Conservation (phyloP, 2,888 invertebrate species). For the Pachycephus smyrnensis region DNA sequence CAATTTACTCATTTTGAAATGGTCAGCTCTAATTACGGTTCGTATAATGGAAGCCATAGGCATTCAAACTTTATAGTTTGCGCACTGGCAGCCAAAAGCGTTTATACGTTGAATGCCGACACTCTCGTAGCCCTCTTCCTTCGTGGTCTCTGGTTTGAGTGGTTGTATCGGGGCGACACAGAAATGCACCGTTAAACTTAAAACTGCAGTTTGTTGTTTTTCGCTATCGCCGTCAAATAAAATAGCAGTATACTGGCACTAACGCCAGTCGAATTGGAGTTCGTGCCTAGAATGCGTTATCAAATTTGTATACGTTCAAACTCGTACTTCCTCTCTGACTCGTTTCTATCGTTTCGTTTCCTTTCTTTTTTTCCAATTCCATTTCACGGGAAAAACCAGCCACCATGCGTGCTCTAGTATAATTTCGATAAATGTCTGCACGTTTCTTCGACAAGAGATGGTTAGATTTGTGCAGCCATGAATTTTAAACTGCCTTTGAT, state of each 20-base stretch:
- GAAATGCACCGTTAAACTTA: conserved; percentile 19
- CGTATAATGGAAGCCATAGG: neutral
- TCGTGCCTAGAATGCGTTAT: neutral
- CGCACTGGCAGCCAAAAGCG: neutral
- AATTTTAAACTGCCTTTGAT: neutral
- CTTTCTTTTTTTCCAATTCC: too few relatives aligned
- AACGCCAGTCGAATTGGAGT: neutral
- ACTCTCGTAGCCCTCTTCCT: neutral
- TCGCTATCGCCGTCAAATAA: neutral
- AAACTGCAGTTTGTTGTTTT: conserved; percentile 14
- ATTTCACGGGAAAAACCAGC: neutral
- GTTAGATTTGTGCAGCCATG: neutral
- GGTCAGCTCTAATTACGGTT: neutral
- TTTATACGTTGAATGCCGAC: neutral
- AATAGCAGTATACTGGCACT: neutral
- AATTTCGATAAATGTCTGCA: neutral
- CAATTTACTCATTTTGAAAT: too few relatives aligned
- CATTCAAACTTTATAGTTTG: neutral
- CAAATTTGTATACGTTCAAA: neutral
- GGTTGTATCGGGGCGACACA: neutral
- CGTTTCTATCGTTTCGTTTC: neutral
- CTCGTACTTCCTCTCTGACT: neutral
- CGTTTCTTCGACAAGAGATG: neutral
- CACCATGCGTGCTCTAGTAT: neutral
- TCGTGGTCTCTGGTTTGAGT: neutral